Evolutionary conservation across 2,888 invertebrate genomes (phyloP).

Genomic region (Rotaria macrura): DNA sequence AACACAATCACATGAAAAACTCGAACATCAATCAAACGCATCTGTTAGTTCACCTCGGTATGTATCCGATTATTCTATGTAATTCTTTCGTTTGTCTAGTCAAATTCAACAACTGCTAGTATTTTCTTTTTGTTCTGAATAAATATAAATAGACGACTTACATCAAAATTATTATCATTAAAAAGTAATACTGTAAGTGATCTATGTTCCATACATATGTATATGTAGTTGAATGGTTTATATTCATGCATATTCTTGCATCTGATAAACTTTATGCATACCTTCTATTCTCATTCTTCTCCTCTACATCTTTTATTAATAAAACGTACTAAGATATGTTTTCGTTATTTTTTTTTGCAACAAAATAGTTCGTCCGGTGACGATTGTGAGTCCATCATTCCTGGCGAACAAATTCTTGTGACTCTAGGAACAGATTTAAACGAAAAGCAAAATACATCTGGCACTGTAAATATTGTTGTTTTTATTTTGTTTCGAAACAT

Average conservation of each 20-base stretch:
- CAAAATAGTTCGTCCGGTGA: background rate
- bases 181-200: background rate
- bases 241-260: background rate
- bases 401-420: background rate
- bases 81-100: too few relatives aligned
- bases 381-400: background rate
- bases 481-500: background rate
- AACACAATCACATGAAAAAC: background rate
- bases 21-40: background rate
- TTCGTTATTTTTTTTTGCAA: background rate
- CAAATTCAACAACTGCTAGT: background rate
- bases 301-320: too few relatives aligned
- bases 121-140: background rate
- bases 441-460: background rate
- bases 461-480: background rate
- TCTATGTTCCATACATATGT: background rate
- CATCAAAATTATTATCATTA: background rate
- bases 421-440: background rate
- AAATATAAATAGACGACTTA: background rate
- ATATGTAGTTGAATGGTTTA: background rate
- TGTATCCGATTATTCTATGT: background rate
- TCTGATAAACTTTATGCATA: background rate
- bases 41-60: background rate
- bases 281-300: too few relatives aligned
- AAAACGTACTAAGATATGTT: too few relatives aligned